Percentiles rank a stretch among this genome's conserved stretches.
Evolutionary conservation across 2,797 vertebrate species (phyloP).

Genomic region (Tamandua tetradactyla): DNA sequence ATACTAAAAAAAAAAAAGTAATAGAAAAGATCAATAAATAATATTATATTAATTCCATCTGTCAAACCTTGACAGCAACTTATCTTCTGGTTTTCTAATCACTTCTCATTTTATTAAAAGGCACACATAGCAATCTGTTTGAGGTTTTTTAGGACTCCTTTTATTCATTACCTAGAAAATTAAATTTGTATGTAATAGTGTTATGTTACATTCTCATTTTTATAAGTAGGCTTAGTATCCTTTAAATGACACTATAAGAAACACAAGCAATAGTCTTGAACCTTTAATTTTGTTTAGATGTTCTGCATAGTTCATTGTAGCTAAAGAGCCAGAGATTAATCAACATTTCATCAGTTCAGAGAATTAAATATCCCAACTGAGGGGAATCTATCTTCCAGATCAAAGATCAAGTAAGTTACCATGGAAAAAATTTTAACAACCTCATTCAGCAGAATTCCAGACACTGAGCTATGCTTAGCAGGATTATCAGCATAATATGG

Average conservation of each 20-base stretch:
- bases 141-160: background rate
- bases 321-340: constrained; percentile 32
- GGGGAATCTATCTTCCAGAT: constrained; percentile 43
- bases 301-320: background rate
- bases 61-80: background rate
- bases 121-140: background rate
- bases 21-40: constrained; percentile 4
- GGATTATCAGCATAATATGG: constrained; percentile 2
- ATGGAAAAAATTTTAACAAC: constrained; percentile 57
- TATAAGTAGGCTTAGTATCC: background rate
- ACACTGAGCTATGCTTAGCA: constrained; percentile 9
- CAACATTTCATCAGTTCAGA: constrained; percentile 45
- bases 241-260: constrained; percentile 1
- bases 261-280: background rate
- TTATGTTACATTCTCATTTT: background rate
- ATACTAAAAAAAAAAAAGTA: constrained; percentile 17
- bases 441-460: constrained; percentile 57
- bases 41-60: background rate
- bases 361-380: constrained; percentile 57
- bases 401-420: constrained; percentile 54
- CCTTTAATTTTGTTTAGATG: constrained; percentile 31
- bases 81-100: background rate
- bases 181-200: background rate
- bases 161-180: constrained; percentile 29
- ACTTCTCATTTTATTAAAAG: background rate